Evolutionary conservation across 2,113 vertebrate species (phyloP).

Genomic region (Eupsittula cactorum): DNA sequence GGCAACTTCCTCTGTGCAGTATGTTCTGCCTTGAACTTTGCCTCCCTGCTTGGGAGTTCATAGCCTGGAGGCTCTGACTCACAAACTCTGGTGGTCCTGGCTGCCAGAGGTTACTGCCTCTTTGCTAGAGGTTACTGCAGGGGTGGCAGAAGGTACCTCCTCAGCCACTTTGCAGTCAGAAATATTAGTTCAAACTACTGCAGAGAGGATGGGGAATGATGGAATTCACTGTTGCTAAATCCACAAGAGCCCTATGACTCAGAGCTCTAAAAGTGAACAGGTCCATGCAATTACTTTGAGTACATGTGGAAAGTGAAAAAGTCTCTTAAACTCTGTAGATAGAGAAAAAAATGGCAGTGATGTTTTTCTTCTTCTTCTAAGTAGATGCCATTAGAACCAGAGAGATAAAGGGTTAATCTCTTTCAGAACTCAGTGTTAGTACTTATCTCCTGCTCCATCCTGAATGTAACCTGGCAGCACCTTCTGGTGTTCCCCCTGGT

Average conservation of each 20-base stretch:
- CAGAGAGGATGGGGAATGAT: background rate
- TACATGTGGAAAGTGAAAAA: background rate
- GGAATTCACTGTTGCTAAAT: background rate
- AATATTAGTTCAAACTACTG: background rate
- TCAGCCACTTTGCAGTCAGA: background rate
- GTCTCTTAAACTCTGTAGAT: background rate
- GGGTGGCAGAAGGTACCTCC: background rate
- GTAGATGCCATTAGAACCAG: background rate
- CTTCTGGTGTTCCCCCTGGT: background rate
- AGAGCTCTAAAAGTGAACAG: background rate
- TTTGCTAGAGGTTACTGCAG: background rate
- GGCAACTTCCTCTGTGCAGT: background rate
- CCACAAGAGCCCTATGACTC: background rate
- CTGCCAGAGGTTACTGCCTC: background rate
- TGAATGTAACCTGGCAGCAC: background rate
- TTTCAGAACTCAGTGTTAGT: background rate
- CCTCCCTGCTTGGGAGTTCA: background rate
- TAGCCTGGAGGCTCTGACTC: constrained; percentile 10
- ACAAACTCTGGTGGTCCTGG: background rate
- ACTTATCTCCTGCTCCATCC: background rate
- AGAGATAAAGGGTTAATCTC: background rate
- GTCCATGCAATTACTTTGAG: background rate
- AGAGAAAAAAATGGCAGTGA: background rate
- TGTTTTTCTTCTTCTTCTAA: background rate
- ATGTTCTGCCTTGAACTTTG: constrained; percentile 39